Conservation (phyloP, 1,140 invertebrate genomes). For the Drosophila biarmipes region DNA sequence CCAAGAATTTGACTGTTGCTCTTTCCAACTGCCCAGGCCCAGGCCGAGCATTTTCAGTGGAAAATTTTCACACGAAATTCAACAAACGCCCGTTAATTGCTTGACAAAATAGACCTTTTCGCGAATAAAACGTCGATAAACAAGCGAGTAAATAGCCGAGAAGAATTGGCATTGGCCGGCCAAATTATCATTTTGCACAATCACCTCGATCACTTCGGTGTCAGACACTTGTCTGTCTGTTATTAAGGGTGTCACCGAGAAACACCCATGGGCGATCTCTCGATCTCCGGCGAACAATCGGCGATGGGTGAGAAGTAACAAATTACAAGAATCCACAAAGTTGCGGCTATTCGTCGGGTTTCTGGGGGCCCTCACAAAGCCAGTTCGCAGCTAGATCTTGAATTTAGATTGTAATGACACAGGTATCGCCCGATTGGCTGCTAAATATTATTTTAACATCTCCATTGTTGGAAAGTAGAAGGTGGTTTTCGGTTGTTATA, state of each 20-base stretch:
- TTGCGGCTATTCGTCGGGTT: background rate
- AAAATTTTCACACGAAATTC: slow-evolving; percentile 79
- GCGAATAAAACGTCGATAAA: slow-evolving; percentile 47
- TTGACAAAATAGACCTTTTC: slow-evolving; percentile 64
- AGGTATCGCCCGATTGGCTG: background rate
- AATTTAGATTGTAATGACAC: slow-evolving; percentile 23
- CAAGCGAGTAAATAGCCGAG: slow-evolving; percentile 36
- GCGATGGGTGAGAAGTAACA: slow-evolving; percentile 24
- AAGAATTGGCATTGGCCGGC: slow-evolving; percentile 47
- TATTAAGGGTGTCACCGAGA: slow-evolving; percentile 35
- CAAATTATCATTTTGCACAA: slow-evolving; percentile 52
- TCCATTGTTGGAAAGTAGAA: slow-evolving; percentile 4
- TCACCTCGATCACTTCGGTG: slow-evolving; percentile 41
- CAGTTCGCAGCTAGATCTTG: slow-evolving; percentile 15
- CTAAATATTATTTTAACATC: slow-evolving; percentile 18
- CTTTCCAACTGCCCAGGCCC: slow-evolving; percentile 29
- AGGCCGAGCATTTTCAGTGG: slow-evolving; percentile 43
- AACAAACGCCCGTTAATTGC: slow-evolving; percentile 70
- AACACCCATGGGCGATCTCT: slow-evolving; percentile 21
- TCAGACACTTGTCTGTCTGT: slow-evolving; percentile 34
- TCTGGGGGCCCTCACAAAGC: slow-evolving; percentile 10
- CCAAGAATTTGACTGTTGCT: slow-evolving; percentile 77
- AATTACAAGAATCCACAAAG: slow-evolving; percentile 41
- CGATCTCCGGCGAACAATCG: background rate
- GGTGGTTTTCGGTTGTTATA: background rate